Evolutionary conservation across 1,140 invertebrate species (phyloP).

Genomic region (Orchesella cincta): DNA sequence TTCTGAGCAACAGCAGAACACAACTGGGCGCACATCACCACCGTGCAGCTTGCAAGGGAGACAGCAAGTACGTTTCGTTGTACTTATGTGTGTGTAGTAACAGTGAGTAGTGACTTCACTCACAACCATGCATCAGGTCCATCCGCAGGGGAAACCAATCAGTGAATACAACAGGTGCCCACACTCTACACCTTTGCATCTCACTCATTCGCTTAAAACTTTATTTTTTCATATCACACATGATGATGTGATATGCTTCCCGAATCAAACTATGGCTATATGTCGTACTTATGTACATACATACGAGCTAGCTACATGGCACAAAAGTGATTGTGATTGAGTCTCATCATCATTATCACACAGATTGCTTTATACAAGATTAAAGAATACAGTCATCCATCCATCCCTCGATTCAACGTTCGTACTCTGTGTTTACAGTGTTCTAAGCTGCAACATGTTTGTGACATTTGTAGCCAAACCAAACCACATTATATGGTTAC

Average conservation of each 20-base stretch:
- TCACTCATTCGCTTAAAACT: constrained; percentile 8
- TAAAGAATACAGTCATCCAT: background rate
- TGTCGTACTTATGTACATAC: no score
- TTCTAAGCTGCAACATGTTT: no score
- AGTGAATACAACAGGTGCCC: constrained; percentile 41
- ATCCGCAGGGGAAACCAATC: constrained; percentile 42
- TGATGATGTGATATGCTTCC: constrained; percentile 13
- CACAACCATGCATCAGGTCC: constrained; percentile 9
- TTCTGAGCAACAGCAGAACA: constrained; percentile 11
- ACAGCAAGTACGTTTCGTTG: no score
- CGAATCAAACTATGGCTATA: background rate
- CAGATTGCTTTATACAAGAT: background rate
- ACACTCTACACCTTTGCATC: constrained; percentile 32
- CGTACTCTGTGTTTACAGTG: no score
- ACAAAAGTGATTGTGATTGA: background rate
- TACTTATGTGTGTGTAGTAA: no score
- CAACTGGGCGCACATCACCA: constrained; percentile 10
- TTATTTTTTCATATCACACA: background rate
- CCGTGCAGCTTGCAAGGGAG: constrained; percentile 1
- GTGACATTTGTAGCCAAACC: no score
- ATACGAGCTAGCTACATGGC: background rate
- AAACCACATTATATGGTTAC: no score
- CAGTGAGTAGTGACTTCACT: background rate
- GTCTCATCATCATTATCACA: background rate
- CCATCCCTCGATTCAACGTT: no score